A percentile compares a stretch with the other conserved stretches of the same genome.
These are phyloP conservation scores for Cryptomyrus ogoouensis DNA, from an alignment of 2,113 vertebrate genomes.

Conservation along the genomic window DNA sequence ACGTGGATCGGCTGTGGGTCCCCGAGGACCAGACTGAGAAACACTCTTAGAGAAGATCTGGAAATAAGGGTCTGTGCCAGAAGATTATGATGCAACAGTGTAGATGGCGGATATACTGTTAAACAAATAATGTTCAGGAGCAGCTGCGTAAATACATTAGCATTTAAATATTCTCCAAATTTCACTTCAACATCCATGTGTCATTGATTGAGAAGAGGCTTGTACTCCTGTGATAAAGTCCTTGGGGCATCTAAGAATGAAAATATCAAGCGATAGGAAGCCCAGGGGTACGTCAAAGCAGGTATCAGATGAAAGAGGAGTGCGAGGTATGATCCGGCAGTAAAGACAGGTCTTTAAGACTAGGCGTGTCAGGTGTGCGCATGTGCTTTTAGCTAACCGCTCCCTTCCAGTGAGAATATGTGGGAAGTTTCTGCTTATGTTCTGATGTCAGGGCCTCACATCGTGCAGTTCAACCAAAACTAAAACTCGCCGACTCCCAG, in stretches of 20 bases:
- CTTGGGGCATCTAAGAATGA: not conserved
- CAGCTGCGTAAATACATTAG: not conserved
- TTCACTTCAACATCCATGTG: not conserved
- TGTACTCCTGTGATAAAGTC: not conserved
- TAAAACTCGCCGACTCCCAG: not conserved
- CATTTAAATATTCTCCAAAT: not conserved
- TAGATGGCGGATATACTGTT: not conserved
- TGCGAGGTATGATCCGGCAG: not conserved
- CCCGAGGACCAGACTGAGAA: not conserved
- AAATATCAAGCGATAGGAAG: not conserved
- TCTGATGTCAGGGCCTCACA: not conserved
- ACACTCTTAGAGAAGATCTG: not conserved
- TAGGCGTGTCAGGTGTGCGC: not conserved
- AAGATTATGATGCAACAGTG: not conserved
- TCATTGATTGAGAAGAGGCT: not conserved
- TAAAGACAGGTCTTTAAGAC: not conserved
- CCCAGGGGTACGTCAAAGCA: not conserved
- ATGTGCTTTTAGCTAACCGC: not conserved
- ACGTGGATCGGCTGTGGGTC: not conserved
- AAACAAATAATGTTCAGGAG: not conserved
- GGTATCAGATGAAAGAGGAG: not conserved
- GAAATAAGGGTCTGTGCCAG: not conserved
- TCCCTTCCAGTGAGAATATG: not conserved
- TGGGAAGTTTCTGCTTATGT: not conserved
- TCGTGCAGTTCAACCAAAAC: not conserved